Evolutionary conservation across 2,797 vertebrate species (phyloP).

Genomic region (Neoniphon sammara): DNA sequence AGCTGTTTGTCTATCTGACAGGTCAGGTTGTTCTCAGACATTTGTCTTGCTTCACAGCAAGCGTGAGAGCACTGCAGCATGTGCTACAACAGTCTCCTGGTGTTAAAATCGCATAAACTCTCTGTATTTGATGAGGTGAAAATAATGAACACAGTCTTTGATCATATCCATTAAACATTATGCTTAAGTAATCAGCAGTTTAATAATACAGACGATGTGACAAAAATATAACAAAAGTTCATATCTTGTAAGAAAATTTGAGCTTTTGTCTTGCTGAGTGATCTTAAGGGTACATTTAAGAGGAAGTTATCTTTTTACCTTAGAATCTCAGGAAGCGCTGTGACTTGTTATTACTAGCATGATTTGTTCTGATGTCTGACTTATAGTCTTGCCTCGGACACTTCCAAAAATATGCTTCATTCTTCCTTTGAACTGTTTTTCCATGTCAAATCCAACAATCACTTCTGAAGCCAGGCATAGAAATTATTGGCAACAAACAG

Average conservation of each 20-base stretch:
- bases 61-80: constrained; percentile 19
- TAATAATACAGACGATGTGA: constrained; percentile 4
- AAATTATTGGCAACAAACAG: constrained; percentile 20
- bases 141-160: constrained; percentile 25
- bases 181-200: constrained; percentile 16
- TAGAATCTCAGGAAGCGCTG: not conserved
- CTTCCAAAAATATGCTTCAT: constrained; percentile 10
- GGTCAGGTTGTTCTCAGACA: constrained; percentile 68
- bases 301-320: not conserved
- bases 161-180: constrained; percentile 36
- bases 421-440: constrained; percentile 1
- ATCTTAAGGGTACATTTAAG: constrained; percentile 5
- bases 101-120: constrained; percentile 35
- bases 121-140: constrained; percentile 7
- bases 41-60: constrained; percentile 44
- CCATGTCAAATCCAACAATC: not conserved
- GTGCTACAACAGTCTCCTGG: constrained; percentile 11
- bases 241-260: constrained; percentile 8
- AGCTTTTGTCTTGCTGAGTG: constrained; percentile 1
- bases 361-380: constrained; percentile 7
- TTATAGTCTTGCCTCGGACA: not conserved
- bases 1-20: constrained; percentile 52
- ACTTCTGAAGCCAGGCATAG: constrained; percentile 6
- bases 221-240: not conserved
- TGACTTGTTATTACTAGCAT: not conserved